Evolutionary conservation across 2,797 vertebrate genomes (phyloP).

Genomic region (Sternotherus odoratus): DNA sequence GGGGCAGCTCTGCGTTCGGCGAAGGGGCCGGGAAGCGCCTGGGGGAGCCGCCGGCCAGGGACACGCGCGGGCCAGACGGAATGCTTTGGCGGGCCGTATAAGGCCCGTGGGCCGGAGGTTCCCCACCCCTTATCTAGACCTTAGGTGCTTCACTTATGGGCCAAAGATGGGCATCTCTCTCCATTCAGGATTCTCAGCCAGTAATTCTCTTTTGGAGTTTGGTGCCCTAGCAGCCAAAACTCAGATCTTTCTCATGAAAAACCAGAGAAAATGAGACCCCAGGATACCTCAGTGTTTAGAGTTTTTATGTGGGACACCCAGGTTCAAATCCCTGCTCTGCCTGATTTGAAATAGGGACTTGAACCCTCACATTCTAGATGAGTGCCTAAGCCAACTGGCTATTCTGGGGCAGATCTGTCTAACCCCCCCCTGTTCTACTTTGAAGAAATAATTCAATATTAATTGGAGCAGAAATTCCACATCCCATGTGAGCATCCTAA

Average conservation of each 20-base stretch:
- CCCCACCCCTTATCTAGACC: too few relatives aligned
- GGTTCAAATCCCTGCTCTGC: neutral
- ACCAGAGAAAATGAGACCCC: neutral
- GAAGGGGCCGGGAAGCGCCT: too few relatives aligned
- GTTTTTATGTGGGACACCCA: neutral
- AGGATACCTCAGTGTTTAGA: neutral
- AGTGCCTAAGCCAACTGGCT: neutral
- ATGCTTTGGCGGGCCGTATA: too few relatives aligned
- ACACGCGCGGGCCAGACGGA: too few relatives aligned
- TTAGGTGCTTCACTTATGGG: neutral
- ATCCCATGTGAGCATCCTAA: neutral
- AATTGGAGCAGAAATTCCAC: neutral
- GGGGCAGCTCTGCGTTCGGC: too few relatives aligned
- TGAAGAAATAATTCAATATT: neutral
- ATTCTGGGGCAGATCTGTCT: neutral
- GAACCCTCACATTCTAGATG: neutral
- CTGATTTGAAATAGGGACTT: neutral
- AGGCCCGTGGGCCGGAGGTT: too few relatives aligned
- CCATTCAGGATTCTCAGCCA: neutral
- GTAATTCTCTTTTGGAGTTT: neutral
- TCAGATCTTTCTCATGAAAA: neutral
- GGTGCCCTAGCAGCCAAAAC: neutral
- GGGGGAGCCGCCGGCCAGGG: too few relatives aligned
- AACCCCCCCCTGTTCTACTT: neutral
- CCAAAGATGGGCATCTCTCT: neutral